Conservation (phyloP, 2,113 vertebrate species). For the Otolemur garnettii region DNA sequence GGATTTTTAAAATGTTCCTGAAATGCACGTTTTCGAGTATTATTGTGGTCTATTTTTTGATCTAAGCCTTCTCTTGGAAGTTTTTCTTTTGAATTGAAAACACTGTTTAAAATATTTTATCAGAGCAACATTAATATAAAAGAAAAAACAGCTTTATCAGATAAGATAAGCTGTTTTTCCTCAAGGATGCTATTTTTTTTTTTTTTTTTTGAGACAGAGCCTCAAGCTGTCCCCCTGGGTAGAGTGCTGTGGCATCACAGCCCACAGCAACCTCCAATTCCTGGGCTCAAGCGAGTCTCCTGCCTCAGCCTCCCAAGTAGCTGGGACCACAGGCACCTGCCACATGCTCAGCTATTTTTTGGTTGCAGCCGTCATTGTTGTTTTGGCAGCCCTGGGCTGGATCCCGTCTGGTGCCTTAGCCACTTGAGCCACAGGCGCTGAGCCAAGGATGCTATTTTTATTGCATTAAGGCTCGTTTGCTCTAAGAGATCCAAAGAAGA, state of each 20-base stretch:
- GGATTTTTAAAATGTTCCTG: constrained; percentile 19
- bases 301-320: no score
- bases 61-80: constrained; percentile 14
- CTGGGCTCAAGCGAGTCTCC: no score
- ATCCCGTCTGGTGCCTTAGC: no score
- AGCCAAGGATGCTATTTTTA: not conserved
- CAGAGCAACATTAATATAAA: constrained; percentile 22
- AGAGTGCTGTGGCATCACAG: no score
- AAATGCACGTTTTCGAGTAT: not conserved
- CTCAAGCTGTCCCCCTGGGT: no score
- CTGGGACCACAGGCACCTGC: no score
- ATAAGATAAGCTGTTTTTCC: constrained; percentile 49
- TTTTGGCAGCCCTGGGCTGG: no score
- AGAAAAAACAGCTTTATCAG: constrained; percentile 48
- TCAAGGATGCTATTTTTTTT: not conserved
- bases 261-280: no score
- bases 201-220: no score
- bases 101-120: not conserved
- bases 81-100: constrained; percentile 62
- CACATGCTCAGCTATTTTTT: no score
- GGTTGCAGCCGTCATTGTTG: no score
- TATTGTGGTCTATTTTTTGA: not conserved
- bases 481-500: constrained; percentile 21
- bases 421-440: no score
- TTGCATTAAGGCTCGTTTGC: constrained; percentile 2